Percentiles rank a stretch among this genome's conserved stretches.
Evolutionary conservation across 2,113 vertebrate genomes (phyloP).

Genomic region (Ginglymostoma cirratum): DNA sequence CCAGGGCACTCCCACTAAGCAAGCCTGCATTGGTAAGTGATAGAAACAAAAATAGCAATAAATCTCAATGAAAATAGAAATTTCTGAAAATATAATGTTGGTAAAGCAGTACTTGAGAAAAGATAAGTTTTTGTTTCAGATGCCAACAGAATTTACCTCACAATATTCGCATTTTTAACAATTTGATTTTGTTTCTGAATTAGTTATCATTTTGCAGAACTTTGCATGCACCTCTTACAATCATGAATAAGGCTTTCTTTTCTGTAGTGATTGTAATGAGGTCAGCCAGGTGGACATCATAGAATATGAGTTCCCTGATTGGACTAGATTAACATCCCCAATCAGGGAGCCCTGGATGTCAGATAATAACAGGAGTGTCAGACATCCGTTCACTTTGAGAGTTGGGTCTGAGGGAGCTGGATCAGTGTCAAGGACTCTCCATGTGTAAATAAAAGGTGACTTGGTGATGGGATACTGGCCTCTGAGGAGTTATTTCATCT

Average conservation of each 20-base stretch:
- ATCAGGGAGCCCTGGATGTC: no score
- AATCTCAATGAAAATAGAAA: not conserved
- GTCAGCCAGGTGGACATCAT: no score
- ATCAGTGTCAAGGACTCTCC: no score
- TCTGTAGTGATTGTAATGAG: not conserved
- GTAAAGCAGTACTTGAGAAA: not conserved
- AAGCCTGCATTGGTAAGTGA: slow-evolving; percentile 61
- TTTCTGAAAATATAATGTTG: not conserved
- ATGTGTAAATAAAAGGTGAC: no score
- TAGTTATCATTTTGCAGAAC: slow-evolving; percentile 48
- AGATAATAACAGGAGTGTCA: no score
- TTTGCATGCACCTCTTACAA: not conserved
- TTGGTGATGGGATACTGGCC: no score
- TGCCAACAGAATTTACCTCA: not conserved
- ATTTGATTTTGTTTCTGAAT: slow-evolving; percentile 46
- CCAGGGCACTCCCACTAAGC: slow-evolving; percentile 59
- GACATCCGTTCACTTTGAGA: no score
- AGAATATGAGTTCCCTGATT: no score
- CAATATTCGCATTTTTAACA: not conserved
- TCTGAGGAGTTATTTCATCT: no score
- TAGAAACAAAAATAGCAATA: not conserved
- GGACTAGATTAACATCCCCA: no score
- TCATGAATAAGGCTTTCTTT: not conserved
- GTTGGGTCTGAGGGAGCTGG: no score
- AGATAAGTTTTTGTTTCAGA: not conserved